Base-by-base conservation (phyloP, 2,888 invertebrate species). In the Tetramorium bicarinatum region DNA sequence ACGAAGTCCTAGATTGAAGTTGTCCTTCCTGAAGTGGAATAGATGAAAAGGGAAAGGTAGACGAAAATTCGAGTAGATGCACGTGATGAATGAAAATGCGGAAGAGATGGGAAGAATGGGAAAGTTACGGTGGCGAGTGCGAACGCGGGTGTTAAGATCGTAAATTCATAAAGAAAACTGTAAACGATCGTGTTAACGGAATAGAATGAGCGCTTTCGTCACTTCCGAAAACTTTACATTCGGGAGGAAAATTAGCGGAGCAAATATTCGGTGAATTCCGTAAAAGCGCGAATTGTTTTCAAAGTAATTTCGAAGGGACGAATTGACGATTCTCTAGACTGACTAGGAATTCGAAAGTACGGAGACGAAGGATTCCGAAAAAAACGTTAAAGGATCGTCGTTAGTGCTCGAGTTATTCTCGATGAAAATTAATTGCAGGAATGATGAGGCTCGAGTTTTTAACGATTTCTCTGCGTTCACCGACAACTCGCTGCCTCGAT, bases 211-310 rank as follows among this genome's bases (percentile, higher is more conserved):
- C 8, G 21, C 25, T 76, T 13, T 41, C 13, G 34, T 25, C 66
- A 29, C 54, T 44, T 21, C 44, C 54, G 25, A 29, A 67, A 77
- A 54, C n/a, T 77, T 54, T 67, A 67, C 54, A 44, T 67, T 67
- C 15, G 52, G 41, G 18, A 29, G 13, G 11, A 13, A 66, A 38
- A 38, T 13, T 25, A 13, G 18, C 41, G 72, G n/a, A 29, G 21
- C 11, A 34, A n/a, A 34, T 4, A 15, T 34, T 34, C 29, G 34
- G 47, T 6, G 21, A 61, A 59, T 74, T 59, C 9, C 29, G n/a
- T 34, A 34, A 29, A 38, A 41, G 18, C 11, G 47, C 66, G 29
- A 67, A 44, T 54, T 54, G 9, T 54, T 38, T 61, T 41, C 44
- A 34, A 34, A 56, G 52, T 69, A 18, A 69, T 44, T 69, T 47